Base-by-base conservation (phyloP, 2,888 invertebrate species). In the Scaeva pyrastri region DNA sequence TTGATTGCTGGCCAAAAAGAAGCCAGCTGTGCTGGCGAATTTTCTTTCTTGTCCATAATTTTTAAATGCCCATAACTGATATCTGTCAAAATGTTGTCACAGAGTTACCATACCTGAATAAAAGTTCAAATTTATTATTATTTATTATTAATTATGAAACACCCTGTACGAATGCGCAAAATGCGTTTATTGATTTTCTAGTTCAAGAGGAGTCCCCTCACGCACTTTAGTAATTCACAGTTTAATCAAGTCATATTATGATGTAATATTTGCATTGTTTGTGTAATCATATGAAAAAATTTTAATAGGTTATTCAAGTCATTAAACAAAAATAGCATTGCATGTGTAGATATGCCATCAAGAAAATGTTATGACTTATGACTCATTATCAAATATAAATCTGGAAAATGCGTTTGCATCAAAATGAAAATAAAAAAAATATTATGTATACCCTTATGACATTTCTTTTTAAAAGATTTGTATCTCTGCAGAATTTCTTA, bases 401-500 rank as follows among this genome's bases (percentile, higher is more conserved):
- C 21, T 23, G 14, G 1, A 7, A 1, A 10, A 10, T n/a, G 52
- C 26, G 5, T 10, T 55, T 2, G 21, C 50, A 50, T 26, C 8
- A 26, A 55, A 55, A n/a, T 7, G 7, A 45, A 11, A 7, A 39
- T 39, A 11, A 5, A 8, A 6, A 50, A 1, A 50, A 5, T 11
- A 43, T 10, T 14, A 43, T 60, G 14, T 23, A 8, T 23, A 8
- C 41, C 23, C 39, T 23, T 2, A 31, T n/a, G n/a, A 7, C 16
- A 26, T n/a, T n/a, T 26, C 26, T 7, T 16, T 45, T 19, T 19
- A 31, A 21, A 23, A 12, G 23, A 41, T 60, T 45, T 72, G 62
- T 72, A 80, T 68, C 84, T 71, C 48, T 45, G 14, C 43, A 36
- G 58, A 72, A 71, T 58, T 75, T 48, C 72, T 66, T 70, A 84